Percentiles rank a stretch among this genome's conserved stretches.
phyloP scores from a whole-genome alignment of 2,888 invertebrate genomes.

The Meiosimyza platycephala region DNA sequence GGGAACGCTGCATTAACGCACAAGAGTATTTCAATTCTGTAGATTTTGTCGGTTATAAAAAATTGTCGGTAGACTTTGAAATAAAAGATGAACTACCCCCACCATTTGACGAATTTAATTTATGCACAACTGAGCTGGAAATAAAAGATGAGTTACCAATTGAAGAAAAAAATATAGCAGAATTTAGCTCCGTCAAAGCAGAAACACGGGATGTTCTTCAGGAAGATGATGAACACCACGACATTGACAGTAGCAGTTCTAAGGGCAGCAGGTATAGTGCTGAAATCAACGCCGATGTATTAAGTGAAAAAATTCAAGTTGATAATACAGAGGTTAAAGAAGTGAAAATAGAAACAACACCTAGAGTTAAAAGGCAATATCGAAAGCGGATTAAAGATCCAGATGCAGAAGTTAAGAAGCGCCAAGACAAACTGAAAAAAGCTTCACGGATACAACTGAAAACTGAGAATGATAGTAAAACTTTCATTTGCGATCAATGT shows the following conservation, averaged over 20 bases:
- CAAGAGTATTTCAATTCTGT: constrained; percentile 46
- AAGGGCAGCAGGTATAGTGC: neutral
- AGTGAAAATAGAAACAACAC: too few relatives aligned
- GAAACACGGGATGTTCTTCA: neutral
- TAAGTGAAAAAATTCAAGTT: too few relatives aligned
- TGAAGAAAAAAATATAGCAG: constrained; percentile 1
- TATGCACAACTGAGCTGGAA: neutral
- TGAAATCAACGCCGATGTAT: neutral
- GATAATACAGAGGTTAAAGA: too few relatives aligned
- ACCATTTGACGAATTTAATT: neutral
- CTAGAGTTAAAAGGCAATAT: too few relatives aligned
- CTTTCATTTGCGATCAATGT: constrained; percentile 59
- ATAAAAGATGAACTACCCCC: neutral
- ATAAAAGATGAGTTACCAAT: neutral
- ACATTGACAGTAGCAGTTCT: too few relatives aligned
- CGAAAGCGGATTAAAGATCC: too few relatives aligned
- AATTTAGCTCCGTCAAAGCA: neutral
- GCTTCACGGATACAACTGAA: constrained; percentile 9
- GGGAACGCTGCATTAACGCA: constrained; percentile 48
- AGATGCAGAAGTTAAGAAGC: neutral
- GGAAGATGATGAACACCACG: neutral
- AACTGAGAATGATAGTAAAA: constrained; percentile 16
- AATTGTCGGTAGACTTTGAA: too few relatives aligned
- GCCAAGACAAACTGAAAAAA: constrained; percentile 10
- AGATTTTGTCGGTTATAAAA: neutral